A percentile compares a stretch with the other conserved stretches of the same genome.
phyloP scores from a whole-genome alignment of 35 echinoderm and acorn worm genomes.

The Ophioderma brevispina region DNA sequence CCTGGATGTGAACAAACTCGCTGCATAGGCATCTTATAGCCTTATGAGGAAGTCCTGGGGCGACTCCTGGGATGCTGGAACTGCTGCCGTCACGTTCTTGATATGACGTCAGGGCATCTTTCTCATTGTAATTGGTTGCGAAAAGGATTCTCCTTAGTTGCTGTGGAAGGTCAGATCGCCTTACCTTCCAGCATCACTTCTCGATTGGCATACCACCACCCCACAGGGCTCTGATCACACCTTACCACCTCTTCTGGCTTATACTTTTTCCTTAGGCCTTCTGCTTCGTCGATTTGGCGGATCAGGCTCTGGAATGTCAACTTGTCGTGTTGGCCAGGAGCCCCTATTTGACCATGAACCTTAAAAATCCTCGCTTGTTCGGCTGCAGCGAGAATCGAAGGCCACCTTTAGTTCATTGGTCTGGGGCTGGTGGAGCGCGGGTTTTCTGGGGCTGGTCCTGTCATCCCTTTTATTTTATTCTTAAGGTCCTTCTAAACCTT shows the following conservation, averaged over 20 bases:
- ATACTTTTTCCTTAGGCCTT: neutral
- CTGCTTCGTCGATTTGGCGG: neutral
- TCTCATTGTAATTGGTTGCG: neutral
- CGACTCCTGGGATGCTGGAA: too few relatives aligned
- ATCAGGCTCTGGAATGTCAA: constrained; percentile 3
- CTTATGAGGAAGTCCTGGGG: too few relatives aligned
- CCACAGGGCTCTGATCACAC: neutral
- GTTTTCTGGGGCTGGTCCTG: too few relatives aligned
- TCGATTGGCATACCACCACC: neutral
- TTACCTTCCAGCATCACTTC: neutral
- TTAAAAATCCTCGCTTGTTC: neutral
- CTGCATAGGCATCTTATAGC: too few relatives aligned
- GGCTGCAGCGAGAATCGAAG: neutral
- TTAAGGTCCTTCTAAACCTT: too few relatives aligned
- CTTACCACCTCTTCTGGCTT: constrained; percentile 11
- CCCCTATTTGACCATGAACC: constrained; percentile 16
- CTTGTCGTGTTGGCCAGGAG: constrained; percentile 18
- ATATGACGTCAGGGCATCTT: neutral
- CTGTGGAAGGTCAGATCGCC: neutral
- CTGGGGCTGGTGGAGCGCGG: neutral
- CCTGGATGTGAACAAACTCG: too few relatives aligned
- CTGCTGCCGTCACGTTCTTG: too few relatives aligned
- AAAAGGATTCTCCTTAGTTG: too few relatives aligned
- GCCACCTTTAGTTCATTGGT: neutral
- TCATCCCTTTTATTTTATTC: too few relatives aligned